Conservation (phyloP, 2,888 invertebrate species). For the Epinotia nisella region DNA sequence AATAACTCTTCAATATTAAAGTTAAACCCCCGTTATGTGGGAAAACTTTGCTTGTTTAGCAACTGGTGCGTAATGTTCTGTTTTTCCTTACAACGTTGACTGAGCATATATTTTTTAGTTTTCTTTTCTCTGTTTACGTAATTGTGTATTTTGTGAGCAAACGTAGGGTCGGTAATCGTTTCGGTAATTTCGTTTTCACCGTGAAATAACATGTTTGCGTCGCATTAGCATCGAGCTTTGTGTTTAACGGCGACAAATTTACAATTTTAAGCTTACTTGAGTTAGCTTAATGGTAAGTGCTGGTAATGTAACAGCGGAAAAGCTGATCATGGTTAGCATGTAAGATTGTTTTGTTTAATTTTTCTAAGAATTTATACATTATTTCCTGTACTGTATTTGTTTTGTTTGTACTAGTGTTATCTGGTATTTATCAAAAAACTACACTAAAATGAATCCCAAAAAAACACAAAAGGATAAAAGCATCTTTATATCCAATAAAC, state of each 20-base stretch:
- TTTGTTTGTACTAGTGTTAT: neutral
- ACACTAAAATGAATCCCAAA: neutral
- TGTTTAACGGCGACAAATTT: conserved; percentile 51
- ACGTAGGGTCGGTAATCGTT: conserved; percentile 70
- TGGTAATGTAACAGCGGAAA: neutral
- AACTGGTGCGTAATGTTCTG: conserved; percentile 72
- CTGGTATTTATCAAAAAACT: no score
- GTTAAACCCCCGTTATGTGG: conserved; percentile 74
- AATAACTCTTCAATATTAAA: conserved; percentile 77
- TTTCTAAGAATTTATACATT: neutral
- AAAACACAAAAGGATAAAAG: conserved; percentile 40
- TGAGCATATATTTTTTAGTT: conserved; percentile 60
- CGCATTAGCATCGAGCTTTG: conserved; percentile 51
- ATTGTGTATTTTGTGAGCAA: conserved; percentile 76
- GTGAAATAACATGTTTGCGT: conserved; percentile 55
- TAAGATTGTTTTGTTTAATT: neutral
- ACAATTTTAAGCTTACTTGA: conserved; percentile 57
- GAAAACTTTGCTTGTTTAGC: conserved; percentile 78
- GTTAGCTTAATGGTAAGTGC: conserved; percentile 51
- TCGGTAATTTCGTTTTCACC: conserved; percentile 67
- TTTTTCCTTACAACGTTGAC: conserved; percentile 69
- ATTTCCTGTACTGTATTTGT: neutral
- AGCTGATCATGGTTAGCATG: conserved; percentile 13
- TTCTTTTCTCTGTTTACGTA: conserved; percentile 73
- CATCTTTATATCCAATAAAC: conserved; percentile 50